Evolutionary conservation across 1,140 invertebrate genomes (phyloP), one percentile per base, ranked within the genome.

Genomic region (Tetramorium alpestre): DNA sequence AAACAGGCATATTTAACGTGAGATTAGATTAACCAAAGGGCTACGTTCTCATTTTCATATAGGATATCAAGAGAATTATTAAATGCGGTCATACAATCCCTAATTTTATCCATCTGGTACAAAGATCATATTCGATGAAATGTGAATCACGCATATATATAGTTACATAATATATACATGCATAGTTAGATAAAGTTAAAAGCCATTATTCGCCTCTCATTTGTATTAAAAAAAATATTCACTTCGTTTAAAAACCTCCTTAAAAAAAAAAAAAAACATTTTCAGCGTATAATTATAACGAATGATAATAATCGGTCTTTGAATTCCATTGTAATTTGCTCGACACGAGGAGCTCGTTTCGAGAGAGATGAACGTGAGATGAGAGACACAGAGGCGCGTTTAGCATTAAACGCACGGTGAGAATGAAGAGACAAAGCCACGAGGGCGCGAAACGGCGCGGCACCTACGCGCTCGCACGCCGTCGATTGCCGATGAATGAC

Each of bases 401-500:
- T 72, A 81, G 38, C 6, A 65, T 81, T 82, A n/a, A 82, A 73
- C 51, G 80, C 67, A 18, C 54, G 38, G 41, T 72, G 80, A 82
- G 80, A 82, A 82, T 41, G 25, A 28, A 73, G 54, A 82, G 80
- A 84, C 22, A 73, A 58, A 72, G 65, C 16, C 22, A 11, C 18
- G 67, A 47, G 69, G 80, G 18, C 69, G 69, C 69, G 41, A 73
- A 58, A 44, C 44, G 64, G 47, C 62, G 76, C 18, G 44, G 60
- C 64, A 64, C 85, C 86, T 86, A 77, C 76, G 62, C 47, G 54
- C 73, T 88, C 82, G 78, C 77, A 80, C 81, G 67, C 56, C 67
- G 85, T 58, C 91, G 91, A 92, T 93, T 93, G 92, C 44, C 84
- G 75, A 82, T 92, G 89, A 93, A 93, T 92, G 88, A 92, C 88